A percentile compares a stretch with the other conserved stretches of the same genome.
Conservation (phyloP, 2,797 vertebrate species). For the Gila robusta region DNA sequence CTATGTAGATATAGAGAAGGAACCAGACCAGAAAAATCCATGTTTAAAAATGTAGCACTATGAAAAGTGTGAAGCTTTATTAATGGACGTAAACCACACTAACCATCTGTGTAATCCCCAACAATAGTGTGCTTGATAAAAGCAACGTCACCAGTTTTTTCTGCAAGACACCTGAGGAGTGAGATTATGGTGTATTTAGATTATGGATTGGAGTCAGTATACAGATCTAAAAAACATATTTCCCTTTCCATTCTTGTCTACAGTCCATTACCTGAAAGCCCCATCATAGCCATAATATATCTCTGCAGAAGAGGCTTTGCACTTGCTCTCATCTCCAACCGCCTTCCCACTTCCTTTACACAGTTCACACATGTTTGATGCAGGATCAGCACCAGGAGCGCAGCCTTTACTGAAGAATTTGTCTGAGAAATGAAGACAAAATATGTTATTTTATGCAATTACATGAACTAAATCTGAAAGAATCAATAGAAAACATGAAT, state of each 20-base stretch:
- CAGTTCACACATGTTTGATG: conserved; percentile 70
- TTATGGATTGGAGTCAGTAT: background rate
- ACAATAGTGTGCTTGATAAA: conserved; percentile 79
- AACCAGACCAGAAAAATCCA: background rate
- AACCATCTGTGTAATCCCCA: conserved; percentile 72
- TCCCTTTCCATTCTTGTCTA: background rate
- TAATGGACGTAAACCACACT: conserved; percentile 30
- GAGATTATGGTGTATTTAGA: background rate
- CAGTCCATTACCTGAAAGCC: conserved; percentile 76
- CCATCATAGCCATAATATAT: conserved; percentile 78
- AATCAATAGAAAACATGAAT: background rate
- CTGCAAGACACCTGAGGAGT: conserved; percentile 76
- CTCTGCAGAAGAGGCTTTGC: conserved; percentile 72
- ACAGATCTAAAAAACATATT: background rate
- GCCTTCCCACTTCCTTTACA: conserved; percentile 69
- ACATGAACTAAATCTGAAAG: background rate
- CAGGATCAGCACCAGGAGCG: conserved; percentile 74
- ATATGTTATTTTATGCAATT: background rate
- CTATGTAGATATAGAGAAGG: conserved; percentile 46
- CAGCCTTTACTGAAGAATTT: conserved; percentile 76
- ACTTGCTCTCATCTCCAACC: conserved; percentile 68
- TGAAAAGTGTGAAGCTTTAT: background rate
- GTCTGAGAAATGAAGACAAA: conserved; percentile 64
- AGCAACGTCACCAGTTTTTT: conserved; percentile 77
- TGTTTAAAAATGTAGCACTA: background rate